phyloP scores from a whole-genome alignment of 64 coral and sea anemone species.

The Dendrophyllia cribrosa region DNA sequence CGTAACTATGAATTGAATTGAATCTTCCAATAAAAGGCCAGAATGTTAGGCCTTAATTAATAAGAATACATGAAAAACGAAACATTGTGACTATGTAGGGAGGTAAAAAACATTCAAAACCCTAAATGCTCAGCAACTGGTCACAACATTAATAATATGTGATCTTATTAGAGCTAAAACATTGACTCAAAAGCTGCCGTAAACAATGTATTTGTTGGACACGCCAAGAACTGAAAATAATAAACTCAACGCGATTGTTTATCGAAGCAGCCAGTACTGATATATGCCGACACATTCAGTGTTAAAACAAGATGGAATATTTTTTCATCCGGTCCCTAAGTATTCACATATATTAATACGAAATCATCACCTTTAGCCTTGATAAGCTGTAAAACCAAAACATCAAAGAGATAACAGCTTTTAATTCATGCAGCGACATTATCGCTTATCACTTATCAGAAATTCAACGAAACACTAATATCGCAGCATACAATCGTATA shows the following conservation, averaged over 20 bases:
- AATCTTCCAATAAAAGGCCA: neutral
- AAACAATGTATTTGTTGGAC: neutral
- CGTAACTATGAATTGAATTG: neutral
- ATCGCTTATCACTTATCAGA: conserved; percentile 1
- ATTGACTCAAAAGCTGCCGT: conserved; percentile 1
- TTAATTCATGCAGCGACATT: neutral
- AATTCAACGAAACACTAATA: neutral
- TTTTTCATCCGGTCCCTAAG: no score
- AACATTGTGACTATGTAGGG: neutral
- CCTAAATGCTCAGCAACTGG: neutral
- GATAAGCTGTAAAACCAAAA: neutral
- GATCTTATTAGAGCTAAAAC: conserved; percentile 6
- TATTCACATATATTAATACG: neutral
- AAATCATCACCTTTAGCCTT: neutral
- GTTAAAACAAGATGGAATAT: neutral
- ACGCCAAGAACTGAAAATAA: neutral
- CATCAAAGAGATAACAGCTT: neutral
- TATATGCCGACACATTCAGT: neutral
- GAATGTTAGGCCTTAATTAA: neutral
- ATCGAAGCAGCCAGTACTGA: neutral
- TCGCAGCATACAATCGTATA: neutral
- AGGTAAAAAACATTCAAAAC: neutral
- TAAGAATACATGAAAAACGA: neutral
- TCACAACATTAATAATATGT: conserved; percentile 19
- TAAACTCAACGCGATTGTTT: conserved; percentile 29